phyloP scores from a whole-genome alignment of 1,140 invertebrate species.

The Drosophila kanapiae region DNA sequence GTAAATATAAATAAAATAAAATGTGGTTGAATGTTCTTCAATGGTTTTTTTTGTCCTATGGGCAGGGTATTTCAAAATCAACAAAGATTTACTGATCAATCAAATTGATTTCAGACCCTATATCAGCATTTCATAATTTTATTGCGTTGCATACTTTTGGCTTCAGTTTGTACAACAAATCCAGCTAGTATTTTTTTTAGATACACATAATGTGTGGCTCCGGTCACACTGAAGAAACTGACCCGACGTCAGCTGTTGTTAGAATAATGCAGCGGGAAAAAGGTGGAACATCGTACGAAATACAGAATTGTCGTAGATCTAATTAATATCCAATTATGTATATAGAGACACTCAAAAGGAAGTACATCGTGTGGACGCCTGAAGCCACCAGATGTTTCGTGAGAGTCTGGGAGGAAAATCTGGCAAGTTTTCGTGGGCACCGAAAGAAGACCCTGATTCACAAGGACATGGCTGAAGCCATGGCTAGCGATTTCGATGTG shows the following conservation, averaged over 20 bases:
- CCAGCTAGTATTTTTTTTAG: not conserved
- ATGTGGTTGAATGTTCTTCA: not conserved
- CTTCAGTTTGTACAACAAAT: not conserved
- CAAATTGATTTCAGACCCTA: too few relatives aligned
- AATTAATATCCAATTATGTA: too few relatives aligned
- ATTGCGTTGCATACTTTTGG: too few relatives aligned
- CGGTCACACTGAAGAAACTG: not conserved
- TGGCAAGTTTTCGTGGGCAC: not conserved
- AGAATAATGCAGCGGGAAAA: not conserved
- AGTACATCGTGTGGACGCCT: not conserved
- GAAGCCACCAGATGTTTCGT: not conserved
- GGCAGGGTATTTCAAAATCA: not conserved
- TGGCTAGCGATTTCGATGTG: not conserved
- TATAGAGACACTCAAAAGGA: not conserved
- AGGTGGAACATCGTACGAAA: not conserved
- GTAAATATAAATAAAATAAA: slow-evolving; percentile 12
- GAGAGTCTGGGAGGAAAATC: not conserved
- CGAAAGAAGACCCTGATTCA: slow-evolving; percentile 2
- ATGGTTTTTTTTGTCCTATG: too few relatives aligned
- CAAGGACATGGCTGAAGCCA: not conserved
- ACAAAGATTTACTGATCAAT: too few relatives aligned
- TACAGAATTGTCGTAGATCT: too few relatives aligned
- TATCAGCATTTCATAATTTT: too few relatives aligned
- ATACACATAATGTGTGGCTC: not conserved
- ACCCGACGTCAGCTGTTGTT: not conserved